Percentiles rank a stretch among this genome's conserved stretches.
Conservation (phyloP, 2,797 vertebrate genomes). For the Nyctalus aviator region DNA sequence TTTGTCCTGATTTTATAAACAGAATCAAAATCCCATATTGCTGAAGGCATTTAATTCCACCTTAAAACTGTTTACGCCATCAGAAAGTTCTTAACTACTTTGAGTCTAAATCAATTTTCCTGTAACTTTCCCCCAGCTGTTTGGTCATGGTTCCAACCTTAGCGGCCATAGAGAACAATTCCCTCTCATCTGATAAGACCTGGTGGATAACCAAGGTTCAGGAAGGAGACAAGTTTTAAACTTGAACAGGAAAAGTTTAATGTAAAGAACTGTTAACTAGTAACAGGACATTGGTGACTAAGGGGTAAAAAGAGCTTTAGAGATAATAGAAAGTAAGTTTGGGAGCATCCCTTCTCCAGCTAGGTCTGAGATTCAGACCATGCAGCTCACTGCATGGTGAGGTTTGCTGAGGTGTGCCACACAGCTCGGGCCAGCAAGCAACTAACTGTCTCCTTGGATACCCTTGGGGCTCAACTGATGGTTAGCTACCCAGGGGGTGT, state of each 20-base stretch:
- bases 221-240: not conserved
- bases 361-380: not conserved
- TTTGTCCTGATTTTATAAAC: not conserved
- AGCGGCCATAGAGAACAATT: not conserved
- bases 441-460: not conserved
- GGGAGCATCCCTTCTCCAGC: not conserved
- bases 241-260: not conserved
- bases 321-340: not conserved
- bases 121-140: not conserved
- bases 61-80: not conserved
- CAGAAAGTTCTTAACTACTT: not conserved
- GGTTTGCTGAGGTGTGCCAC: not conserved
- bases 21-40: not conserved
- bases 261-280: not conserved
- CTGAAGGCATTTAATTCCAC: constrained; percentile 3
- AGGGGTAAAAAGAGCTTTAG: not conserved
- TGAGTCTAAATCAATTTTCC: not conserved
- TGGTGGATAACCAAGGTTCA: not conserved
- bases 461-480: not conserved
- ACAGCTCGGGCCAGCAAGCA: not conserved
- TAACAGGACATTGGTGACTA: not conserved
- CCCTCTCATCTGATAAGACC: not conserved
- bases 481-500: not conserved
- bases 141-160: not conserved
- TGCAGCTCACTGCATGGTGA: not conserved